Base-by-base conservation (phyloP, 2,113 vertebrate genomes). In the Ammodramus savannarum region DNA sequence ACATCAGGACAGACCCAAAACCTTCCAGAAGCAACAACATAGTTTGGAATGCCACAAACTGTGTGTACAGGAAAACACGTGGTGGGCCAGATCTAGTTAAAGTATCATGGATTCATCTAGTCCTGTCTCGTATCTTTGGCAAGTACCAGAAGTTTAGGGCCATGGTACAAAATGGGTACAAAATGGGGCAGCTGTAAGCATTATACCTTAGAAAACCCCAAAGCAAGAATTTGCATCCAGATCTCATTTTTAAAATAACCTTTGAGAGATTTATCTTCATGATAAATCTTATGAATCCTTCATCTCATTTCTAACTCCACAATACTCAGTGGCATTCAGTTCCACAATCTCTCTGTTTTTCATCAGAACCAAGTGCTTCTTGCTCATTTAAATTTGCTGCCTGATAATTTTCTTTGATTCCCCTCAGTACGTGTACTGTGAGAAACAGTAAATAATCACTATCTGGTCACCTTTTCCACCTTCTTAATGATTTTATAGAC, bases 11-110 rank as follows among this genome's bases (percentile, higher is more conserved):
- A 77, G 38, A 46, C 9, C 3, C 0, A 1, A 87, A 89, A 67
- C 16, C 15, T 82, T 68, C 67, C 57, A 31, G 71, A 92, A 83
- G n/a, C 31, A 84, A 49, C 5, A 41, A 11, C 2, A 0, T 43
- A 11, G 72, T 87, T 79, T 90, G 57, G 12, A 88, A 79, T 57
- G 39, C 5, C n/a, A 39, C 27, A 78, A 15, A 16, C 10, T 25
- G 9, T 3, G 34, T 34, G 13, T 13, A 32, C 0, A 1, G 54
- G 16, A 71, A 75, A 74, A 81, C 29, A 71, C 0, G 0, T 3
- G 17, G 18, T 67, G 57, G 34, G 38, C 8, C 39, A 57, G 36
- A 61, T 18, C 20, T 51, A 48, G 14, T n/a, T 17, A 48, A 22
- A 57, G 11, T 7, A 39, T 52, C 9, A 7, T 5, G 31, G 34